These are phyloP conservation scores for Caenorhabditis macrosperma DNA, from an alignment of 2,888 invertebrate species.

Conservation along the genomic window DNA sequence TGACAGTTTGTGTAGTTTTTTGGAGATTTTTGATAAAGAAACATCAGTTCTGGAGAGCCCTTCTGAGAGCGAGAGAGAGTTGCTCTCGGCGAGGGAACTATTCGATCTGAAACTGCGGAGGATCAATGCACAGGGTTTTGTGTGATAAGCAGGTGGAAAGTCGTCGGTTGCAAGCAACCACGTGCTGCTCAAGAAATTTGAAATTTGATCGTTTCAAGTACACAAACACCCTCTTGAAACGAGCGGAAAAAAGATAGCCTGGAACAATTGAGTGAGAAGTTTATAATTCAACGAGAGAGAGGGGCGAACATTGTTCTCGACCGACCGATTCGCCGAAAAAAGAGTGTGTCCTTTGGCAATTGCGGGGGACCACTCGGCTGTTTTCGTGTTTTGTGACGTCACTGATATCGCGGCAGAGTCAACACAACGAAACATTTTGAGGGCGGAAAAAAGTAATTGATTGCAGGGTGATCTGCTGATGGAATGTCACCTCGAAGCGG, in stretches of 20 bases:
- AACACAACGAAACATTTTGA: slow-evolving; percentile 41
- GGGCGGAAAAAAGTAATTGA: slow-evolving; percentile 25
- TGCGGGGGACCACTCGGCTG: slow-evolving; percentile 21
- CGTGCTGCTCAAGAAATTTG: slow-evolving; percentile 36
- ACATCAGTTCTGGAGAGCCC: neutral
- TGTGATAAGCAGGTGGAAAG: neutral
- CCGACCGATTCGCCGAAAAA: no score
- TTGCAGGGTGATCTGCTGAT: slow-evolving; percentile 80
- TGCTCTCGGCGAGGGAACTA: neutral
- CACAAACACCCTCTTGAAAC: slow-evolving; percentile 57
- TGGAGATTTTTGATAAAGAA: slow-evolving; percentile 6
- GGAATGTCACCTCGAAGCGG: slow-evolving; percentile 80
- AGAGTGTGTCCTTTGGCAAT: slow-evolving; percentile 18
- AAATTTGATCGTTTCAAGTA: slow-evolving; percentile 45
- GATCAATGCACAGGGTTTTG: slow-evolving; percentile 5
- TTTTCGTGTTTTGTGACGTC: slow-evolving; percentile 50
- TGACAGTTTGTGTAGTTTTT: slow-evolving; percentile 33
- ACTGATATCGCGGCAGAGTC: slow-evolving; percentile 20
- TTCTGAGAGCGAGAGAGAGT: neutral
- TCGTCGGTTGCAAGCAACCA: slow-evolving; percentile 20
- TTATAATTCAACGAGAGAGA: no score
- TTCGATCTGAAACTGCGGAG: neutral
- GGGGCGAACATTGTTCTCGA: no score
- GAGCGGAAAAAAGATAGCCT: slow-evolving; percentile 42
- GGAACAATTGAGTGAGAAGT: no score